phyloP scores from a whole-genome alignment of 2,888 invertebrate species.

The Agrenia bidenticulata region DNA sequence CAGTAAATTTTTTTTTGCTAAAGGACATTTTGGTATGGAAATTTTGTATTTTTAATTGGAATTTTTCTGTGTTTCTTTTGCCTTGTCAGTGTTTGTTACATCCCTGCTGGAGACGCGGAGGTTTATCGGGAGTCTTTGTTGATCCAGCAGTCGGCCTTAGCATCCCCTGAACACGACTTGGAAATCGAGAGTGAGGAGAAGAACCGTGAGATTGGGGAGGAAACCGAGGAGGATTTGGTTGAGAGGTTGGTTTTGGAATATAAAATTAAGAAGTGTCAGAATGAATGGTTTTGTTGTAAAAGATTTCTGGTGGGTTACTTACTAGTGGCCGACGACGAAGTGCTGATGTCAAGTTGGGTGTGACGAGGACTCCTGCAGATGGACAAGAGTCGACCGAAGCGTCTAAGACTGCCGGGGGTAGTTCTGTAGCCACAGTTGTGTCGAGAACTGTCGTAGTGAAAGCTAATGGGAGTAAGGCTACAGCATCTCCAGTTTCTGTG shows the following conservation, averaged over 20 bases:
- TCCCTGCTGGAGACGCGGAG: conserved; percentile 61
- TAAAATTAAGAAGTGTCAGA: not conserved
- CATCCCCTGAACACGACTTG: conserved; percentile 6
- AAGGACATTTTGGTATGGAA: too few species aligned
- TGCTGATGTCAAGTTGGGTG: conserved; percentile 1
- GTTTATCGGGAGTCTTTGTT: conserved; percentile 57
- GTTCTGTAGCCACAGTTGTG: conserved; percentile 17
- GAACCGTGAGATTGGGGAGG: conserved; percentile 18
- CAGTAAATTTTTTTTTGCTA: too few species aligned
- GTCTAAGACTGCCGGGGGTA: conserved; percentile 23
- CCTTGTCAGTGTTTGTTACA: conserved; percentile 61
- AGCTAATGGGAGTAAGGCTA: conserved; percentile 7
- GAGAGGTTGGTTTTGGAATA: conserved; percentile 20
- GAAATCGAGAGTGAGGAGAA: conserved; percentile 30
- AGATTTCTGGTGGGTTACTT: conserved; percentile 13
- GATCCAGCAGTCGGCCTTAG: conserved; percentile 42
- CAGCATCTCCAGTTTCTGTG: conserved; percentile 23
- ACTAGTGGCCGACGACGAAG: conserved; percentile 4
- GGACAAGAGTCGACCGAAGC: conserved; percentile 50
- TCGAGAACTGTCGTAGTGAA: not conserved
- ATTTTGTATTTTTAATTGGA: too few species aligned
- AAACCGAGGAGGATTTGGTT: conserved; percentile 20
- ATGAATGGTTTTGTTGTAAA: not conserved
- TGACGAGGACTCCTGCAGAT: conserved; percentile 49
- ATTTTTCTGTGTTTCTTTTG: too few species aligned